Percentiles rank a stretch among this genome's conserved stretches.
Conservation (phyloP, 2,888 invertebrate species). For the Drosophila dives region DNA sequence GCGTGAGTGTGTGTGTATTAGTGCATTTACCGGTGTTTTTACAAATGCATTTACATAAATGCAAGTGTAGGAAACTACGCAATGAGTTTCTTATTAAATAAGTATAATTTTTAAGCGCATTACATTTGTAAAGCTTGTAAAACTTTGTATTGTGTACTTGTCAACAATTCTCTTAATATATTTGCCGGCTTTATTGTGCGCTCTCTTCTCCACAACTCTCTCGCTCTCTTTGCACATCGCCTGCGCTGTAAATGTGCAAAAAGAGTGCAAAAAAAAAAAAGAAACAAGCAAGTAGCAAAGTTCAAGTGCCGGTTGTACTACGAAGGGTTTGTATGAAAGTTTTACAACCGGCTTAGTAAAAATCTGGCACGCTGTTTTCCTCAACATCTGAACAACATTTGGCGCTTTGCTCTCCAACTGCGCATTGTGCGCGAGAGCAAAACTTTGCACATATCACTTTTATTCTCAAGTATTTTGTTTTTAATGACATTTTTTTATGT, state of each 20-base stretch:
- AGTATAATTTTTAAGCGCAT: neutral
- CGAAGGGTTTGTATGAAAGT: constrained; percentile 10
- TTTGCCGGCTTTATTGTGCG: constrained; percentile 53
- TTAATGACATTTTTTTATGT: neutral
- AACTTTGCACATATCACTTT: constrained; percentile 25
- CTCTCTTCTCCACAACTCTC: constrained; percentile 26
- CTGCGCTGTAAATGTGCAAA: constrained; percentile 54
- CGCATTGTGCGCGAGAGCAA: constrained; percentile 10
- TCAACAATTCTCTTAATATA: constrained; percentile 27
- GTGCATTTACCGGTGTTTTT: constrained; percentile 18
- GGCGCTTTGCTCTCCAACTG: constrained; percentile 34
- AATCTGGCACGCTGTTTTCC: constrained; percentile 23
- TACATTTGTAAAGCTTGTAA: constrained; percentile 13
- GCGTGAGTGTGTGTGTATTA: constrained; percentile 12
- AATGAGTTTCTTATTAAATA: neutral
- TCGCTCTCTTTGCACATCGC: constrained; percentile 50
- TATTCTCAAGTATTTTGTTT: neutral
- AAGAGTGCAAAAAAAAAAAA: constrained; percentile 37
- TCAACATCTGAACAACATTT: constrained; percentile 73
- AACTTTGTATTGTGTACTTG: constrained; percentile 14
- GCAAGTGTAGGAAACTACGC: neutral
- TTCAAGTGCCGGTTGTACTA: constrained; percentile 70
- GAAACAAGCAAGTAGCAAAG: constrained; percentile 27
- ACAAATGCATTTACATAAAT: neutral
- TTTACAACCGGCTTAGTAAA: constrained; percentile 41